Conservation (phyloP, 2,797 vertebrate species). For the Arctocebus calabarensis region DNA sequence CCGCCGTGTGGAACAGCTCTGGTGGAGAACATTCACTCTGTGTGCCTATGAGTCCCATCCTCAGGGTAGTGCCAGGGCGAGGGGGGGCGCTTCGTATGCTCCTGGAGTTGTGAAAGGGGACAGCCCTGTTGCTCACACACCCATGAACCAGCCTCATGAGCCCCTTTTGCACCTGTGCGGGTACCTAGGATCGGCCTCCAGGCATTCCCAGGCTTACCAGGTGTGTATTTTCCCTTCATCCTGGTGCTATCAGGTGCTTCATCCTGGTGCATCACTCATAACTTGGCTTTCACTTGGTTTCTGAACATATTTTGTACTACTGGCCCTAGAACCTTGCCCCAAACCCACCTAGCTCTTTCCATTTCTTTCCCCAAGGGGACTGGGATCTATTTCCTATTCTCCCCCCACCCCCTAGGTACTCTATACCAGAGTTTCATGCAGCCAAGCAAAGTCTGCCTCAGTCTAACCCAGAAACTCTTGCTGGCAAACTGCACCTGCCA, state of each 20-base stretch:
- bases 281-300: conserved; percentile 33
- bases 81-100: neutral
- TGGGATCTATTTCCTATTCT: neutral
- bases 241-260: neutral
- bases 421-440: neutral
- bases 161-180: neutral
- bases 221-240: neutral
- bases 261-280: neutral
- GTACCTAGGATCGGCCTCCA: neutral
- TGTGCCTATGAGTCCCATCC: neutral
- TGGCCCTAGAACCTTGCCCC: neutral
- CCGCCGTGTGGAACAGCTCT: neutral
- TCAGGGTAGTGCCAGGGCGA: too few species aligned
- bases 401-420: neutral
- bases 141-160: neutral
- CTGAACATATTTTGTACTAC: neutral
- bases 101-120: neutral
- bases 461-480: conserved; percentile 1
- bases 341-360: neutral
- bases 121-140: neutral
- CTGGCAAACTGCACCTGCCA: neutral
- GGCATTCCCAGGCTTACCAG: neutral
- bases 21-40: neutral
- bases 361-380: neutral
- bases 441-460: neutral